Percentiles rank a stretch among this genome's conserved stretches.
Conservation (phyloP, 2,113 vertebrate species). For the Sapajus apella region DNA sequence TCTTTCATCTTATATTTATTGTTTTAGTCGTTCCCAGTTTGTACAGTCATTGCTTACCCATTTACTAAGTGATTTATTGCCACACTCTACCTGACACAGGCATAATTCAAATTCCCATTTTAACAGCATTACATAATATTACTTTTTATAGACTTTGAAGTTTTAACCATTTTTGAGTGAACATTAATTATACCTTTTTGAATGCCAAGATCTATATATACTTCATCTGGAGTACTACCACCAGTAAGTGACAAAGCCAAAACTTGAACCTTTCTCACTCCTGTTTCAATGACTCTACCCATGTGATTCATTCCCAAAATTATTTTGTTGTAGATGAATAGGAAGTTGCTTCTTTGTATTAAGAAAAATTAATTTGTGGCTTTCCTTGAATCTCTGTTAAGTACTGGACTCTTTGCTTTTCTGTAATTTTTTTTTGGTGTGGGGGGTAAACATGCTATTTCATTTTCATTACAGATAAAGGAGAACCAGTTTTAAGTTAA, state of each 20-base stretch:
- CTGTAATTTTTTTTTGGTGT: background rate
- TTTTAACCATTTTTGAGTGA: slow-evolving; percentile 31
- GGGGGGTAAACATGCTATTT: background rate
- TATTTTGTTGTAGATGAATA: slow-evolving; percentile 26
- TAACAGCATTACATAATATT: background rate
- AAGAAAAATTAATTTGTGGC: background rate
- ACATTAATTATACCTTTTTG: slow-evolving; percentile 33
- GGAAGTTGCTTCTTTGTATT: slow-evolving; percentile 38
- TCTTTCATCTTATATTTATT: background rate
- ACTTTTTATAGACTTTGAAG: background rate
- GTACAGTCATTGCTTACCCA: background rate
- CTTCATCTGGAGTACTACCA: background rate
- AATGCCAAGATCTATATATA: background rate
- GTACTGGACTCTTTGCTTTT: background rate
- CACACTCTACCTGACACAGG: background rate
- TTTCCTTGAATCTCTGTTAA: background rate
- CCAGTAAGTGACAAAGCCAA: background rate
- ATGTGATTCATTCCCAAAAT: background rate
- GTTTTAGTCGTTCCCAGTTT: background rate
- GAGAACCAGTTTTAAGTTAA: slow-evolving; percentile 36
- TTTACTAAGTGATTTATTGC: slow-evolving; percentile 15
- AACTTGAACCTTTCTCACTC: background rate
- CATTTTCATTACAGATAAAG: slow-evolving; percentile 21
- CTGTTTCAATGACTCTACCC: background rate
- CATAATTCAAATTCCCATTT: slow-evolving; percentile 4